A percentile compares a stretch with the other conserved stretches of the same genome.
phyloP scores from a whole-genome alignment of 1,140 invertebrate species.

The Pygmarrhopalites habei region DNA sequence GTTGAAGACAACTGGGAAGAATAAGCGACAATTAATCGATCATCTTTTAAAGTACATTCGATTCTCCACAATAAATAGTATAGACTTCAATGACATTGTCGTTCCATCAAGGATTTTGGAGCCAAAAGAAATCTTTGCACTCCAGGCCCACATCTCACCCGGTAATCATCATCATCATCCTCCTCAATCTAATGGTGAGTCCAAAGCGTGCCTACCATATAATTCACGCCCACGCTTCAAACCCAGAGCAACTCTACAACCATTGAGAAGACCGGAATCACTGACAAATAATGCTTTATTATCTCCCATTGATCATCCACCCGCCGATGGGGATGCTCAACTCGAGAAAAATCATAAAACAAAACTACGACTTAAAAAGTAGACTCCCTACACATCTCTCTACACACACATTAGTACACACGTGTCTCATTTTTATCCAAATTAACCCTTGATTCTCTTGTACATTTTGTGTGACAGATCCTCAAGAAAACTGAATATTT shows the following conservation, averaged over 20 bases:
- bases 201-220: background rate
- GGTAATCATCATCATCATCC: too few relatives aligned
- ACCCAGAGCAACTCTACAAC: background rate
- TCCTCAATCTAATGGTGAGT: background rate
- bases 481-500: background rate
- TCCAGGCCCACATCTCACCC: constrained; percentile 3
- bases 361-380: too few relatives aligned
- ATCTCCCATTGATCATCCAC: too few relatives aligned
- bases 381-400: too few relatives aligned
- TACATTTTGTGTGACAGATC: background rate
- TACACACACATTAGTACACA: too few relatives aligned
- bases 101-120: constrained; percentile 26
- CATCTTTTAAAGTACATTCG: constrained; percentile 27
- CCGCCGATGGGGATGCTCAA: too few relatives aligned
- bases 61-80: constrained; percentile 19
- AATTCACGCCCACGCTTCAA: background rate
- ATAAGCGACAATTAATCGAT: constrained; percentile 29
- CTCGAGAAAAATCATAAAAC: too few relatives aligned
- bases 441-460: too few relatives aligned
- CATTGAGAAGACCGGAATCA: background rate
- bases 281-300: too few relatives aligned
- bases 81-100: constrained; percentile 16
- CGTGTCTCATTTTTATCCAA: too few relatives aligned
- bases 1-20: constrained; percentile 25
- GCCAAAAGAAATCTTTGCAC: constrained; percentile 16